Evolutionary conservation across 2,113 vertebrate genomes (phyloP), one percentile per base, ranked within the genome.

Genomic region (Hippolais icterina): DNA sequence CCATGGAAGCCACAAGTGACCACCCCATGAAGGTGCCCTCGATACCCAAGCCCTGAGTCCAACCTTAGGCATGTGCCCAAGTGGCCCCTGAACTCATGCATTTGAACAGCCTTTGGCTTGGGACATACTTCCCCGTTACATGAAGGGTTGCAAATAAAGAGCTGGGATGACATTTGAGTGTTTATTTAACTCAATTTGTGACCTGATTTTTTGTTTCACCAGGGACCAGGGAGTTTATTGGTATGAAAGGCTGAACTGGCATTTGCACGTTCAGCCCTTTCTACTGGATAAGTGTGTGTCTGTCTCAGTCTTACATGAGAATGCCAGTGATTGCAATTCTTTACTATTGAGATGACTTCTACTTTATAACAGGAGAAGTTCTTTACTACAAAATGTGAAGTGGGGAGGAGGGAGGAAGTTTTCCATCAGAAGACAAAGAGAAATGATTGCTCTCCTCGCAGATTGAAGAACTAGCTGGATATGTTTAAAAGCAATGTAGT

Each of bases 371-470:
- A 24, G 25, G 52, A 46, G 19, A 15, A 8, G 54, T 60, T 87
- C 46, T 76, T 76, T 53, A 72, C 42, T 70, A 64, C 50, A 63
- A 60, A 76, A 44, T 57, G 28, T 42, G 39, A 77, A 75, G 35
- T 28, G n/a, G 41, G 15, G 11, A 71, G 61, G 46, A 83, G 77
- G 64, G 49, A 93, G 82, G 70, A 95, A 94, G 56, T 65, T 86
- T 95, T 93, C 89, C 54, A 74, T 90, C 75, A 64, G 42, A 95
- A 90, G 63, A 93, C 66, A 95, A 96, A 93, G 63, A 69, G 42
- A 95, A 96, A 86, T 86, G 56, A 95, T 95, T 96, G 75, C 90
- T 88, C 47, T 92, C 75, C 57, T 93, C 35, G 10, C 54, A 68
- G 63, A 78, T 31, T 80, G 29, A 64, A 95, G 35, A 37, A 60